phyloP scores from a whole-genome alignment of 1,140 invertebrate genomes.

The Liolophura sinensis region DNA sequence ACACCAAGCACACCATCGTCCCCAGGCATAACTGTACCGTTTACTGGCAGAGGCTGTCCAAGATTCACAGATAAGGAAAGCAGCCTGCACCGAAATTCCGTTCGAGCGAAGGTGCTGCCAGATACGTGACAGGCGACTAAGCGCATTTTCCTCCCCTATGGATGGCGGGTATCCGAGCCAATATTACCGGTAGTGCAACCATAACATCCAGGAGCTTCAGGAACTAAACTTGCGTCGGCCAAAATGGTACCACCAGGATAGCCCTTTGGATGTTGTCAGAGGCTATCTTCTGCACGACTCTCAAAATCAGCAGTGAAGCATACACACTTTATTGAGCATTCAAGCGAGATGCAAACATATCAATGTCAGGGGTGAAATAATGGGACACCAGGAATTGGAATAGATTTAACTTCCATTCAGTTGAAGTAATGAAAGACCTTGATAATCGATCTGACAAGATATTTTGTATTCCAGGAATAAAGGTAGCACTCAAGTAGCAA shows the following conservation, averaged over 20 bases:
- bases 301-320: constrained; percentile 18
- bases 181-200: not conserved
- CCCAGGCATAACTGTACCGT: not conserved
- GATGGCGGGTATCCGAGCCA: constrained; percentile 1
- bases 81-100: constrained; percentile 15
- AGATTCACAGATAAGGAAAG: constrained; percentile 13
- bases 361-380: constrained; percentile 10
- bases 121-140: constrained; percentile 19
- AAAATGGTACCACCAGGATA: constrained; percentile 7
- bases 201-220: constrained; percentile 7
- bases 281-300: not conserved
- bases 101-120: constrained; percentile 8
- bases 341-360: constrained; percentile 18
- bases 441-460: constrained; percentile 7
- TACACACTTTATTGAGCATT: constrained; percentile 17
- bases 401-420: constrained; percentile 16
- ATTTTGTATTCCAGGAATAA: constrained; percentile 13
- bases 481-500: constrained; percentile 12
- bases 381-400: constrained; percentile 6
- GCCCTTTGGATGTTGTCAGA: constrained; percentile 5
- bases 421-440: constrained; percentile 12
- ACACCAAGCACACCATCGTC: too few relatives aligned
- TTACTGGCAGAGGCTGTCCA: constrained; percentile 17
- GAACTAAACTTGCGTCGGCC: constrained; percentile 17
- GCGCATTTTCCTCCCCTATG: constrained; percentile 3